Percentiles rank a stretch among this genome's conserved stretches.
Evolutionary conservation across 2,888 invertebrate genomes (phyloP).

Genomic region (Plebejus argus): DNA sequence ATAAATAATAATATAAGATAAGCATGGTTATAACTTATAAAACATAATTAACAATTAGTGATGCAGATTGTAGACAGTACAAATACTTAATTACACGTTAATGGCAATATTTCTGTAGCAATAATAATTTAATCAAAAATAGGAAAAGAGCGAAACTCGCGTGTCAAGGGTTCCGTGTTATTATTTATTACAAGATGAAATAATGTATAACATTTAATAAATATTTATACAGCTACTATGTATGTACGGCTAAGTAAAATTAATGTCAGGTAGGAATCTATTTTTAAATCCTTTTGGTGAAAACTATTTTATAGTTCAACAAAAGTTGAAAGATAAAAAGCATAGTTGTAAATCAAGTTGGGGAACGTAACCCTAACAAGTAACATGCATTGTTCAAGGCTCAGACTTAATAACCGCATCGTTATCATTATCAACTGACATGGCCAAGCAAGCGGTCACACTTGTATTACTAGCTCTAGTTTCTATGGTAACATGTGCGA

Average conservation of each 20-base stretch:
- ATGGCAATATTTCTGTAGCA: not conserved
- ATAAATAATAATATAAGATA: too few species aligned
- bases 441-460: not conserved
- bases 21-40: not conserved
- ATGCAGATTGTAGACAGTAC: not conserved
- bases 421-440: not conserved
- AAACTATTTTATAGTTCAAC: too few species aligned
- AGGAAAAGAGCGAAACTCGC: not conserved
- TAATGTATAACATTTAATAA: too few species aligned
- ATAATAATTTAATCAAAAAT: not conserved
- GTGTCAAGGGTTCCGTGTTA: not conserved
- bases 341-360: not conserved
- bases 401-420: not conserved
- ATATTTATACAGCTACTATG: too few species aligned
- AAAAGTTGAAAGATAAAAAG: not conserved
- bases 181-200: too few species aligned
- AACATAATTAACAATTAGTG: not conserved
- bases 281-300: too few species aligned
- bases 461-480: not conserved
- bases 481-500: conserved; percentile 45
- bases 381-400: not conserved
- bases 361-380: not conserved
- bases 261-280: too few species aligned
- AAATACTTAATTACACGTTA: not conserved
- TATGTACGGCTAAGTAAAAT: too few species aligned